phyloP scores from a whole-genome alignment of 2,888 invertebrate species.

The Eulithis testata region DNA sequence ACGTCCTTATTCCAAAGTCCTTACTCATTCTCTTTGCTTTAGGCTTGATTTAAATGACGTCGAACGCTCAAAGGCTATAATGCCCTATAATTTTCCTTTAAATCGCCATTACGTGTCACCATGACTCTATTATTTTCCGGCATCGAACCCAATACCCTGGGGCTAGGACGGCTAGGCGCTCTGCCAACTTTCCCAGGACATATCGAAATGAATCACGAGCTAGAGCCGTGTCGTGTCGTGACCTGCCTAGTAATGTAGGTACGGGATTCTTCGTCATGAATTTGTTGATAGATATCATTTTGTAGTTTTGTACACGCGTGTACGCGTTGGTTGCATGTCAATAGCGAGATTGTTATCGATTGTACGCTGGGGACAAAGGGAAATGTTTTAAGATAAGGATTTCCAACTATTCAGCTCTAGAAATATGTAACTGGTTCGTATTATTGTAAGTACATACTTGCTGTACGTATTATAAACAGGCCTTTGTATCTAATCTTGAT shows the following conservation, averaged over 20 bases:
- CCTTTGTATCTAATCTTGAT: too few species aligned
- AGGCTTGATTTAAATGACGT: neutral
- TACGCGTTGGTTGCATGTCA: conserved; percentile 18
- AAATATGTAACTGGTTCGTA: neutral
- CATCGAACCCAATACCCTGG: conserved; percentile 34
- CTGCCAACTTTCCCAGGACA: conserved; percentile 33
- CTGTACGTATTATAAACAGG: too few species aligned
- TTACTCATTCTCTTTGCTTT: neutral
- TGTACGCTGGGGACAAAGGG: conserved; percentile 7
- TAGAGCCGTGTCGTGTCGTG: conserved; percentile 25
- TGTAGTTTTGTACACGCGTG: conserved; percentile 15
- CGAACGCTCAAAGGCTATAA: conserved; percentile 21
- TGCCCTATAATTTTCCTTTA: conserved; percentile 33
- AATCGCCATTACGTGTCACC: conserved; percentile 35
- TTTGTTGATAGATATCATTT: conserved; percentile 29
- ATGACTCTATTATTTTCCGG: conserved; percentile 41
- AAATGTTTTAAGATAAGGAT: neutral
- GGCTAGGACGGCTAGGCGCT: conserved; percentile 11
- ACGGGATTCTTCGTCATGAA: conserved; percentile 33
- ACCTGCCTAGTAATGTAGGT: conserved; percentile 31
- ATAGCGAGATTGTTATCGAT: conserved; percentile 15
- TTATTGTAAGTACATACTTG: too few species aligned
- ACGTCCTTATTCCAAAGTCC: neutral
- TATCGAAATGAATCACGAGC: conserved; percentile 29
- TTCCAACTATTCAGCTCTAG: neutral